A percentile compares a stretch with the other conserved stretches of the same genome.
phyloP scores from a whole-genome alignment of 2,113 vertebrate species.

The Mesembrinibis cayennensis region DNA sequence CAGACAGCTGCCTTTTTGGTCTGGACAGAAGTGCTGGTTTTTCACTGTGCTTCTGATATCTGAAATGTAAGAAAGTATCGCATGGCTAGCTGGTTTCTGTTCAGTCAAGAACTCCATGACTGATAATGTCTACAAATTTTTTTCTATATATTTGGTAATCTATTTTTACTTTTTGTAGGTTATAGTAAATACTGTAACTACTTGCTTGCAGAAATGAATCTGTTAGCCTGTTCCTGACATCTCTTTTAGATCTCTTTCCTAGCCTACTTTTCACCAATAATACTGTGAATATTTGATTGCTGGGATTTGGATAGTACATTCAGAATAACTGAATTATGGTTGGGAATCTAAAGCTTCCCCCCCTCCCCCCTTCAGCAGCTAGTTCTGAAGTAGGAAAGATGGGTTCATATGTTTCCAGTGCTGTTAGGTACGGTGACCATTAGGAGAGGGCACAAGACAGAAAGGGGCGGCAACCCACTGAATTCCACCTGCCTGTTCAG shows the following conservation, averaged over 20 bases:
- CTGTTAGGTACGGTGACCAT: neutral
- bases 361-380: neutral
- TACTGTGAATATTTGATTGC: neutral
- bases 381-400: neutral
- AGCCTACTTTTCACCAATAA: neutral
- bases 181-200: neutral
- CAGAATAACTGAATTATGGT: neutral
- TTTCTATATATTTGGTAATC: neutral
- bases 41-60: neutral
- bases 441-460: neutral
- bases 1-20: neutral
- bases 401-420: rapidly evolving
- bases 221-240: neutral
- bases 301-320: neutral
- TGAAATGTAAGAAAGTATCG: neutral
- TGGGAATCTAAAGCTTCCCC: neutral
- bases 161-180: neutral
- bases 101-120: neutral
- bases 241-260: neutral
- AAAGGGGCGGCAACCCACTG: neutral
- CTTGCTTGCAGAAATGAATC: neutral
- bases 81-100: neutral
- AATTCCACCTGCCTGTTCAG: neutral
- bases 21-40: neutral
- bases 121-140: neutral